Conservation (phyloP, 2,797 vertebrate species). For the Acomys russatus region DNA sequence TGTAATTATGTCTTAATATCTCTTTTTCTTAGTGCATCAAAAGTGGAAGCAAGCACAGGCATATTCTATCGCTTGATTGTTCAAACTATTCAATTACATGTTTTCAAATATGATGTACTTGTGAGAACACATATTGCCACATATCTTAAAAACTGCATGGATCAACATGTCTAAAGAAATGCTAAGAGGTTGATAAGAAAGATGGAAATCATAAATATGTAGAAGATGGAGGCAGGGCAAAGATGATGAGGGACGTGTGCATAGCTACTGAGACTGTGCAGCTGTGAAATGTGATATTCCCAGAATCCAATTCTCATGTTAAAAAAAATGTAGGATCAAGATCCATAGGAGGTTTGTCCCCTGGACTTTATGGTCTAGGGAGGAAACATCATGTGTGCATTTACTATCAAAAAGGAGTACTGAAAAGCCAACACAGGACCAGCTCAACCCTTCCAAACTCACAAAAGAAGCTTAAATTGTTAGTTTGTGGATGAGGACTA, state of each 20-base stretch:
- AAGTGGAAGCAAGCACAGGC: background rate
- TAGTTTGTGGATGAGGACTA: background rate
- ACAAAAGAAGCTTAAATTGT: conserved; percentile 10
- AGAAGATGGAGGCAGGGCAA: background rate
- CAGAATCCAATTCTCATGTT: background rate
- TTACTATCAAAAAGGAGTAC: background rate
- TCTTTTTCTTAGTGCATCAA: background rate
- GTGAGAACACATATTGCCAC: background rate
- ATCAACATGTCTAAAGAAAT: background rate
- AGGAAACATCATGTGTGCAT: background rate
- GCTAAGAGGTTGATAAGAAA: background rate
- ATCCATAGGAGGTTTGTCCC: background rate
- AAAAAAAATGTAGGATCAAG: background rate
- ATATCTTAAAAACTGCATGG: background rate
- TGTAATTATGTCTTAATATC: background rate
- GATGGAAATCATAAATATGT: background rate
- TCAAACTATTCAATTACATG: background rate
- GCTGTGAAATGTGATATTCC: background rate
- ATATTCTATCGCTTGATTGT: background rate
- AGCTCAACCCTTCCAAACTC: background rate
- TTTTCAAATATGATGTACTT: background rate
- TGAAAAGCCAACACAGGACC: background rate
- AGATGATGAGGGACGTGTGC: background rate
- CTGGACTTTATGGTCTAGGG: background rate
- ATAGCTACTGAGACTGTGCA: background rate